These are phyloP conservation scores for Penelope pileata DNA, from an alignment of 2,113 vertebrate genomes.

Conservation along the genomic window DNA sequence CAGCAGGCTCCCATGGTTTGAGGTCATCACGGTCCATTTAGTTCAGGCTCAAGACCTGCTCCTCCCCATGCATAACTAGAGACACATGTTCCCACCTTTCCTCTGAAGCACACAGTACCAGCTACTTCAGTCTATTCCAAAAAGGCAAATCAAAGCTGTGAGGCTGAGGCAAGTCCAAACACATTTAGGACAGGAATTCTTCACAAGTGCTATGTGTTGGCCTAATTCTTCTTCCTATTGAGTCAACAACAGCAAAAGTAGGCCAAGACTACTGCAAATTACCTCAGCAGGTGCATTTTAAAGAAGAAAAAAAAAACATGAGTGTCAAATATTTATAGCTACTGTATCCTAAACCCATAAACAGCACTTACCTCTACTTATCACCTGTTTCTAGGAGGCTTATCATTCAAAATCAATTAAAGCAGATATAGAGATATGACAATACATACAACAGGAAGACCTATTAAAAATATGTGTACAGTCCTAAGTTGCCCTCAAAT, in stretches of 20 bases:
- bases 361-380: neutral
- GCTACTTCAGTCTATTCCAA: neutral
- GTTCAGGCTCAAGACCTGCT: neutral
- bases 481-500: neutral
- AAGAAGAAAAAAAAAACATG: neutral
- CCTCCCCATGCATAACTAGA: neutral
- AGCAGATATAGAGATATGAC: neutral
- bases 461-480: neutral
- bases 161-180: neutral
- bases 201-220: neutral
- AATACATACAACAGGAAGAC: neutral
- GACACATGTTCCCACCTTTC: neutral
- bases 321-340: neutral
- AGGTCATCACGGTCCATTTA: neutral
- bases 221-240: neutral
- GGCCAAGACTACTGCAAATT: constrained; percentile 14
- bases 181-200: constrained; percentile 14
- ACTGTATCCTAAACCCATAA: neutral
- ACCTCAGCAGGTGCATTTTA: neutral
- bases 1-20: neutral
- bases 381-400: neutral
- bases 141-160: neutral
- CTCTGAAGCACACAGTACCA: neutral
- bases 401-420: neutral
- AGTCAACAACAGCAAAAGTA: constrained; percentile 24